Base-by-base conservation (phyloP, 2,113 vertebrate species). In the Tachysurus fulvidraco region DNA sequence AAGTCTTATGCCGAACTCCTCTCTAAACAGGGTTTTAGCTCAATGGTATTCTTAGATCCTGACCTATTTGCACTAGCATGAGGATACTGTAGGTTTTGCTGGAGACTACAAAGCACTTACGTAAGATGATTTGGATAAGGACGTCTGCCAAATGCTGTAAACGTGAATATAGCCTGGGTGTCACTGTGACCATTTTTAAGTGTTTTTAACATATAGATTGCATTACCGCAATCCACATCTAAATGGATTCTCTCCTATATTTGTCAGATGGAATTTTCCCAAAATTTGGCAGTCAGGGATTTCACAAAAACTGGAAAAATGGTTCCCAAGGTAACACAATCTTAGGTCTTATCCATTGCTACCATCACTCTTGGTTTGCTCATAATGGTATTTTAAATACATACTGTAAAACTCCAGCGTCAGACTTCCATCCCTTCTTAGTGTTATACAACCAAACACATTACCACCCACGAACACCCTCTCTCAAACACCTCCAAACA, bases 101-200 rank as follows among this genome's bases (percentile, higher is more conserved):
- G 54, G 54, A 57, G 77, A 79, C 77, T 79, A 79, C 77, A 79
- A 79, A 79, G 52, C 77, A 57, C 77, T 79, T 79, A 59, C 36
- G 77, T 79, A 79, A 79, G 54, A 79, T 57, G 77, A 28, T 79
- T 79, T 79, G 17, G 77, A 79, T 79, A 36, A 59, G 17, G 73
- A 25, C 13, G 19, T 36, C 54, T 79, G 77, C 77, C 77, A 79
- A 79, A 79, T 11, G 54, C 52, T 57, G 46, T 46, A 23, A 19
- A 71, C 36, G 44, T 77, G 14, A 52, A 77, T 16, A 13, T 17
- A 77, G 74, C 25, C 50, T 79, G 55, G 52, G 76, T 55, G 77
- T 36, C 16, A 57, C 50, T 36, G 28, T 1, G 36, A 36, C 36
- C 36, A 36, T 50, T 50, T 50, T 50, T 25, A 36, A 13, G n/a